Evolutionary conservation across 2,888 invertebrate genomes (phyloP).

Genomic region (Hypercompe scribonia): DNA sequence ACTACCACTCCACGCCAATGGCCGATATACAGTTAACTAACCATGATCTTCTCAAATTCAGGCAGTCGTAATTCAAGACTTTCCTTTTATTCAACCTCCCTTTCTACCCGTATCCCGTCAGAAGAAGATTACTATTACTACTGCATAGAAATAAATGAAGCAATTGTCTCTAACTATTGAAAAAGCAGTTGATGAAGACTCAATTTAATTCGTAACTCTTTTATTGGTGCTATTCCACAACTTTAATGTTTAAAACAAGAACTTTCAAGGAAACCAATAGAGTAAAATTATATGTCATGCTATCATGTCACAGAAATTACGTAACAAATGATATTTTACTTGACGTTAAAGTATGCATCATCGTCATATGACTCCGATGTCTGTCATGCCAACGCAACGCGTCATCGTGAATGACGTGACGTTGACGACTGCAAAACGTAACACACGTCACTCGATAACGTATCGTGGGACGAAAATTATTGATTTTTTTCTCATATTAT

Average conservation of each 20-base stretch:
- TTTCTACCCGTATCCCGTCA: neutral
- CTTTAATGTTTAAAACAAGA: too few relatives aligned
- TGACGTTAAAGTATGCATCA: neutral
- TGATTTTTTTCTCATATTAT: neutral
- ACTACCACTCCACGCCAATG: neutral
- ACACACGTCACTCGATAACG: conserved; percentile 18
- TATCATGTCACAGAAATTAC: neutral
- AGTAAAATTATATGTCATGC: neutral
- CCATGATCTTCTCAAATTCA: neutral
- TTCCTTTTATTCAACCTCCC: neutral
- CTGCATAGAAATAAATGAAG: neutral
- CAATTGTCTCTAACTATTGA: neutral
- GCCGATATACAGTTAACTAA: neutral
- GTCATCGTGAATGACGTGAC: conserved; percentile 7
- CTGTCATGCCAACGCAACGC: conserved; percentile 4
- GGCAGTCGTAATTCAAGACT: neutral
- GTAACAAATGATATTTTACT: conserved; percentile 1
- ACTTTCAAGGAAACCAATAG: neutral
- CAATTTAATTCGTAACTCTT: neutral
- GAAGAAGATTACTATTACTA: neutral
- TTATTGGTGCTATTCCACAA: too few relatives aligned
- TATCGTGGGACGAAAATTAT: conserved; percentile 17
- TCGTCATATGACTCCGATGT: conserved; percentile 19
- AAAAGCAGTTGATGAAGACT: neutral
- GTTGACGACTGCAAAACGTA: conserved; percentile 2